Evolutionary conservation across 1,140 invertebrate species (phyloP), one percentile per base, ranked within the genome.

Genomic region (Pachyrhynchus sulphureomaculatus): DNA sequence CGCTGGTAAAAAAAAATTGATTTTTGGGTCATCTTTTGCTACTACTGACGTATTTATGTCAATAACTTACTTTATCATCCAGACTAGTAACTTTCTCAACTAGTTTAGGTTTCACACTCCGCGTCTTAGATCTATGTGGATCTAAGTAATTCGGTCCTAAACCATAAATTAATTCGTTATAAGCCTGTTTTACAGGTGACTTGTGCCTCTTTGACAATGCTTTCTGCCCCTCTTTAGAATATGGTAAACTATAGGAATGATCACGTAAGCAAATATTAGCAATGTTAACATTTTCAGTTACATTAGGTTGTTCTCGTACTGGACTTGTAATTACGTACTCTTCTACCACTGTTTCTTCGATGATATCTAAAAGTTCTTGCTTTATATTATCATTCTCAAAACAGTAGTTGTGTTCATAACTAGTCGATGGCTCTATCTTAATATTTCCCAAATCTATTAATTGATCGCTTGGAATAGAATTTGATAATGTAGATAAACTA

Each of bases 351-450:
- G 5, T 29, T 2, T 62, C 36, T 26, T 62, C 45, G n/a, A 20
- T 21, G 13, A 58, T 26, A 26, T 58, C 9, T 12, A 37, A 23
- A 55, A 44, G 32, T 24, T 33, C 47, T 33, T 56, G 55, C 20
- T 36, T 37, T 10, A 54, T 21, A 12, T 41, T 47, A 13, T 56
- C 55, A 34, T 48, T 52, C 9, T 57, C 68, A 9, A 42, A 58
- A 57, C 68, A 70, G 45, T 70, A 70, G 52, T 70, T 60, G 54
- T 70, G 69, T 39, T 70, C 69, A 23, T 52, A 54, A 55, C 53
- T 51, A 9, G 48, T 41, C 4, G 57, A 62, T n/a, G 37, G 26
- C 15, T 45, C 53, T 9, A n/a, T 49, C 36, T 57, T 54, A 0
- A 65, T 21, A 18, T 12, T 4, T 12, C 47, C 42, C 4, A 32